phyloP scores from a whole-genome alignment of 1,140 invertebrate genomes.

The Papilio glaucus region DNA sequence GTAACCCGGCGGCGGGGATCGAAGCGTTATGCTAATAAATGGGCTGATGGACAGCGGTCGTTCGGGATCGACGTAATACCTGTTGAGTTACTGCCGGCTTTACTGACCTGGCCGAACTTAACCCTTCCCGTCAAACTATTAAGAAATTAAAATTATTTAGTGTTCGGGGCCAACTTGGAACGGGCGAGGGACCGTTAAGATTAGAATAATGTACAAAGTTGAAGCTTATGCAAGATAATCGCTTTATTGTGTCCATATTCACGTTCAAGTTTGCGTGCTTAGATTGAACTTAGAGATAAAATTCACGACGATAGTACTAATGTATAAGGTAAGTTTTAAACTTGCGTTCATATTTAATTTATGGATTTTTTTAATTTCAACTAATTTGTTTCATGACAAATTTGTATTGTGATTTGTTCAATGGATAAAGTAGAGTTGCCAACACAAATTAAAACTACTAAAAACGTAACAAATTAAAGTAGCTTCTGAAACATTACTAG shows the following conservation, averaged over 20 bases:
- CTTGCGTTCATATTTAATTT: not conserved
- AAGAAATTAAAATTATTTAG: constrained; percentile 38
- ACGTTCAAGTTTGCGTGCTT: constrained; percentile 24
- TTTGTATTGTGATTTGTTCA: not conserved
- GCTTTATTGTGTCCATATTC: constrained; percentile 14
- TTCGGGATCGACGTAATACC: constrained; percentile 69
- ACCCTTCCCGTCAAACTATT: constrained; percentile 41
- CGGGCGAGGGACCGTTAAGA: constrained; percentile 21
- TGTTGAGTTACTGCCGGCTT: constrained; percentile 73
- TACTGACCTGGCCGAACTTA: constrained; percentile 43
- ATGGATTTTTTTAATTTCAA: not conserved
- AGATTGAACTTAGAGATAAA: constrained; percentile 8
- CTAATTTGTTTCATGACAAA: not conserved
- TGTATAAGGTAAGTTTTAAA: constrained; percentile 2
- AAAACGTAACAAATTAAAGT: too few relatives aligned
- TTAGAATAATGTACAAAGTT: constrained; percentile 32
- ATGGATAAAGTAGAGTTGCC: too few relatives aligned
- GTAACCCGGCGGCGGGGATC: constrained; percentile 3
- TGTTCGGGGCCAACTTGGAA: constrained; percentile 15
- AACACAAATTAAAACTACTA: too few relatives aligned
- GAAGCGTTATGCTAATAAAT: constrained; percentile 60
- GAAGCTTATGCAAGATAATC: constrained; percentile 22
- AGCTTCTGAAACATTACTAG: too few relatives aligned
- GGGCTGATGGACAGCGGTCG: constrained; percentile 63
- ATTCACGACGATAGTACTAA: not conserved